Evolutionary conservation across 2,797 vertebrate genomes (phyloP), one percentile per base, ranked within the genome.

Genomic region (Vultur gryphus): DNA sequence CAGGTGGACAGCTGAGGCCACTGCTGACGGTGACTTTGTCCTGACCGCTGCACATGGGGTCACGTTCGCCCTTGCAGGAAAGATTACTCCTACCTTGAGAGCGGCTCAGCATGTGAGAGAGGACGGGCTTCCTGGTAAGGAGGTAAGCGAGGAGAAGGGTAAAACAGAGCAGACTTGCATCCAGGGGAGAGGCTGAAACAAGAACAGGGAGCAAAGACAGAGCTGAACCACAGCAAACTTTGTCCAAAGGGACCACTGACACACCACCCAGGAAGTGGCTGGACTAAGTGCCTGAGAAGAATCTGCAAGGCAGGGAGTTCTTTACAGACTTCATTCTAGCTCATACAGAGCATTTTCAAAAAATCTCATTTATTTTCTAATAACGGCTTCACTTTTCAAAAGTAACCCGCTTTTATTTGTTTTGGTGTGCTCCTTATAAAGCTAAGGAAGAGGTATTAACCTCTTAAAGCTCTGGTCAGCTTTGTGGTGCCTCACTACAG

Each of bases 41-140:
- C 66, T 71, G 64, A 35, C 6, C 1, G 0, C 65, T 31, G 28
- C 49, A 33, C 62, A 11, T 1, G 0, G 44, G 57, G 62, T n/a
- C 49, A 16, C 41, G 20, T 4, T 82, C 4, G 4, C 7, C 41
- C 37, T 41, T 33, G 46, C 9, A 44, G 37, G 17, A 52, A 6
- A 4, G 24, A 20, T 48, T 39, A 19, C 3, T 21, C 14, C 6
- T 35, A 0, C 41, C 8, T 43, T 0, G 0, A 46, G 31, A 13
- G 26, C 0, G 2, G 12, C 11, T 79, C 26, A 5, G 69, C 9
- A 6, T 2, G 21, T 8, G 29, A 46, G 24, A 84, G 52, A n/a
- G 52, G 28, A 61, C 3, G 8, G 43, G 7, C 6, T 55, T 29
- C 28, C 37, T 44, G 16, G 24, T 31, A 54, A 58, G n/a, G 16